A percentile compares a stretch with the other conserved stretches of the same genome.
phyloP scores from a whole-genome alignment of 2,888 invertebrate species.

The Sialis fuliginosa region DNA sequence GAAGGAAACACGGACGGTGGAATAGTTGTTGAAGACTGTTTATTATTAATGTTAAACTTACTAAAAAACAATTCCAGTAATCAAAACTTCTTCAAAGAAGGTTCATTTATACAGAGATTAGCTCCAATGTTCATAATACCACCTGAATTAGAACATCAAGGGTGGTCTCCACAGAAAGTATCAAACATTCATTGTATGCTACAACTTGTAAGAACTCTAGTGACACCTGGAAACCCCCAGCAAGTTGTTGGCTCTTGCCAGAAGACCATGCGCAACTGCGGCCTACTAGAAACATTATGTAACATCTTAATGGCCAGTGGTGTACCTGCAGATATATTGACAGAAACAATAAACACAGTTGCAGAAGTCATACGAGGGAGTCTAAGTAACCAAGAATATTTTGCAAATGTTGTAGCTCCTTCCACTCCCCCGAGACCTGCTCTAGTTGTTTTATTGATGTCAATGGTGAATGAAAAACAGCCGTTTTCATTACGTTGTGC shows the following conservation, averaged over 20 bases:
- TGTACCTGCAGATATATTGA: slow-evolving; percentile 88
- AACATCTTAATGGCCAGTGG: slow-evolving; percentile 89
- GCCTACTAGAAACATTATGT: slow-evolving; percentile 66
- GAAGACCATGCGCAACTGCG: slow-evolving; percentile 70
- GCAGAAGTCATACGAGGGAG: slow-evolving; percentile 89
- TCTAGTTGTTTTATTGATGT: slow-evolving; percentile 87
- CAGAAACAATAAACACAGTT: slow-evolving; percentile 90
- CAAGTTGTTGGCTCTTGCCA: slow-evolving; percentile 71
- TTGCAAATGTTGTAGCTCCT: slow-evolving; percentile 80
- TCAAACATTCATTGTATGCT: slow-evolving; percentile 87
- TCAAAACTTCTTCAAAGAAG: slow-evolving; percentile 97
- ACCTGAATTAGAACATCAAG: slow-evolving; percentile 47
- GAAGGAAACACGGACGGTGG: slow-evolving; percentile 92
- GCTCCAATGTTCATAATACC: slow-evolving; percentile 75
- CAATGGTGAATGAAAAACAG: slow-evolving; percentile 98
- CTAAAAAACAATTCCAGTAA: slow-evolving; percentile 92
- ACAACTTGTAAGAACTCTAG: slow-evolving; percentile 75
- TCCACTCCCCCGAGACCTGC: slow-evolving; percentile 87
- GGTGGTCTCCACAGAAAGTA: slow-evolving; percentile 88
- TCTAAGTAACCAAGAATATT: slow-evolving; percentile 76
- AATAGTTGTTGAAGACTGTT: slow-evolving; percentile 95
- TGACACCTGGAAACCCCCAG: slow-evolving; percentile 83
- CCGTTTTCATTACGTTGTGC: slow-evolving; percentile 77
- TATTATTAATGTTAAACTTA: slow-evolving; percentile 81
- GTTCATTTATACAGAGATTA: slow-evolving; percentile 82